Evolutionary conservation across 1,140 invertebrate species (phyloP).

Genomic region (Penaeus vannamei): DNA sequence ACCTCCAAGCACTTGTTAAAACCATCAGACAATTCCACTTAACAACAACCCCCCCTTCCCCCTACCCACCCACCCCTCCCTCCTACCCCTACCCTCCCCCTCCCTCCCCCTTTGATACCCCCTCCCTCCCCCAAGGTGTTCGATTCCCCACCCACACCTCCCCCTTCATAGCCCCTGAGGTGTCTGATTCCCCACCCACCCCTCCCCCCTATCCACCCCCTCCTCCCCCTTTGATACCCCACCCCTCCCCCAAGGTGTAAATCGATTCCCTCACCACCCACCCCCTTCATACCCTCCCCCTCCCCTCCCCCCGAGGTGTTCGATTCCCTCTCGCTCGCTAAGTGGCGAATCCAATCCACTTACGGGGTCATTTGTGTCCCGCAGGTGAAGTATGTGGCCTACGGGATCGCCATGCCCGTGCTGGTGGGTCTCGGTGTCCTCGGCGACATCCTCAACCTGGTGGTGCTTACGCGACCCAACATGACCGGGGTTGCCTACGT

Average conservation of each 20-base stretch:
- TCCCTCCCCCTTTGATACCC: background rate
- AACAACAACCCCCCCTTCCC: background rate
- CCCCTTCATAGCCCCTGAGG: background rate
- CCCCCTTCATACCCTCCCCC: background rate
- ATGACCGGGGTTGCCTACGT: conserved; percentile 84
- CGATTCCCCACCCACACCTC: background rate
- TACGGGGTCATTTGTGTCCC: background rate
- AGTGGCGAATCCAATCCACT: too few species aligned
- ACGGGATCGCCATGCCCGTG: conserved; percentile 80
- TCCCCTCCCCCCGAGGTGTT: background rate
- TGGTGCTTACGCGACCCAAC: conserved; percentile 82
- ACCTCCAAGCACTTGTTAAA: too few species aligned
- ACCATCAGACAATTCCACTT: too few species aligned
- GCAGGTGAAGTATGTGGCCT: conserved; percentile 78
- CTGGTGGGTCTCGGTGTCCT: conserved; percentile 82
- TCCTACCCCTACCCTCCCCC: background rate
- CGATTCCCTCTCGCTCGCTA: background rate
- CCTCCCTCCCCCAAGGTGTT: background rate
- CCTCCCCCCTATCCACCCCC: too few species aligned
- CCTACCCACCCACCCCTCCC: background rate
- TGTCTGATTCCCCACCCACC: conserved; percentile 9
- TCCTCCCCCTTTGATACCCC: too few species aligned
- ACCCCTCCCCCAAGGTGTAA: too few species aligned
- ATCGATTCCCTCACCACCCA: background rate
- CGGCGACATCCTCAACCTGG: conserved; percentile 82